Evolutionary conservation across 23 tunicate genomes (phyloP).

Genomic region (Styela plicata): DNA sequence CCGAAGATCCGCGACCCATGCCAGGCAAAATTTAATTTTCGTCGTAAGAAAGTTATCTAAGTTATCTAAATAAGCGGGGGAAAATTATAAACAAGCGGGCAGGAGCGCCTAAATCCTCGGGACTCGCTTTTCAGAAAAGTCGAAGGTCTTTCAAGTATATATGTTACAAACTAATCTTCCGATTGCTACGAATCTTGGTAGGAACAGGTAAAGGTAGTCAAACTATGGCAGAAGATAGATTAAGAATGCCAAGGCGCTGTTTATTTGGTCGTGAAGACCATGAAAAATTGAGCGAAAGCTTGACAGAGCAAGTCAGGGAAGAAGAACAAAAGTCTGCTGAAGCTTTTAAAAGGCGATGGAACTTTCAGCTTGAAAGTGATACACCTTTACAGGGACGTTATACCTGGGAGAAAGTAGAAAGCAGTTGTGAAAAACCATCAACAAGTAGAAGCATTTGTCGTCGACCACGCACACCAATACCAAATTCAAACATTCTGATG

Average conservation of each 20-base stretch:
- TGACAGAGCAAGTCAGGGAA: constrained; percentile 30
- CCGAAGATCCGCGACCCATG: too few relatives aligned
- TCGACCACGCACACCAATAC: not conserved
- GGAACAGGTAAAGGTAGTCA: too few relatives aligned
- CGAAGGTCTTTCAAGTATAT: too few relatives aligned
- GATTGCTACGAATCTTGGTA: too few relatives aligned
- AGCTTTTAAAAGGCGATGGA: constrained; percentile 48
- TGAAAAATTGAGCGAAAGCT: constrained; percentile 3
- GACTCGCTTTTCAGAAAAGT: too few relatives aligned
- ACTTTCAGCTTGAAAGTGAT: constrained; percentile 42
- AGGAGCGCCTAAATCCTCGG: too few relatives aligned
- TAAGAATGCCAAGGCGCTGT: constrained; percentile 54
- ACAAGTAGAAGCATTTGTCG: not conserved
- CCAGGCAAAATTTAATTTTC: too few relatives aligned
- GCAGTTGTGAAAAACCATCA: not conserved
- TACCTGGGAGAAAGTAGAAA: constrained; percentile 36
- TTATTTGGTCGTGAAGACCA: constrained; percentile 50
- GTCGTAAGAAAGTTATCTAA: too few relatives aligned
- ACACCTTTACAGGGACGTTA: constrained; percentile 43
- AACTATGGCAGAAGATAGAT: constrained; percentile 55
- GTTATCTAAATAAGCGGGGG: too few relatives aligned
- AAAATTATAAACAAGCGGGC: too few relatives aligned
- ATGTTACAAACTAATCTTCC: too few relatives aligned
- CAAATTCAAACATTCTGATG: not conserved
- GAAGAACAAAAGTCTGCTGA: constrained; percentile 25